Conservation (phyloP, 2,888 invertebrate species). For the Agapostemon virescens region DNA sequence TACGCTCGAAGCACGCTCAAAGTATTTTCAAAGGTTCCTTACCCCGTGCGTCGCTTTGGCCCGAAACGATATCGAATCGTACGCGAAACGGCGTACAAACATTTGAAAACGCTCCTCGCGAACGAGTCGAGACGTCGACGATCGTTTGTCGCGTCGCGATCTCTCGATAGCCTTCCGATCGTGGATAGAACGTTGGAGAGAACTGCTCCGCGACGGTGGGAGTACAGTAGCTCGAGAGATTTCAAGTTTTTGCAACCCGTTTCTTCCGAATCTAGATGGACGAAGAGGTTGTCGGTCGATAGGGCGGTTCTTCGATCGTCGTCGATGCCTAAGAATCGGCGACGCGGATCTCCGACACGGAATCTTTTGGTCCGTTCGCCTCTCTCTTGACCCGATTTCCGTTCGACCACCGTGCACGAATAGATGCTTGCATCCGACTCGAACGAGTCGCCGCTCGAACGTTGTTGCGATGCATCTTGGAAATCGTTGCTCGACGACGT, state of each 20-base stretch:
- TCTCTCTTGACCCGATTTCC: conserved; percentile 73
- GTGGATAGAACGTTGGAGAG: too few species aligned
- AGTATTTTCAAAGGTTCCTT: background rate
- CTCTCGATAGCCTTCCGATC: too few species aligned
- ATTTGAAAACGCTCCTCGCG: too few species aligned
- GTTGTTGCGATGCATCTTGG: background rate
- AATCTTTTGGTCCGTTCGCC: conserved; percentile 74
- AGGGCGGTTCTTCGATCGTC: conserved; percentile 55
- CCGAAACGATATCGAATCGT: too few species aligned
- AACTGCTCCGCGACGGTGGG: too few species aligned
- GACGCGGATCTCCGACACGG: conserved; percentile 64
- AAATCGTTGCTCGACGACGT: background rate
- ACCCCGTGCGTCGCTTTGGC: too few species aligned
- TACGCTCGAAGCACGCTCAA: too few species aligned
- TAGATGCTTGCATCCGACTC: conserved; percentile 51
- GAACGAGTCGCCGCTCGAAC: background rate
- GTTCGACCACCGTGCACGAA: conserved; percentile 43
- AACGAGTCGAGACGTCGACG: too few species aligned
- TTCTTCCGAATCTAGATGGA: background rate
- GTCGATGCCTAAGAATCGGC: conserved; percentile 42
- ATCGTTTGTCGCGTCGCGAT: too few species aligned
- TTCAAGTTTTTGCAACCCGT: too few species aligned
- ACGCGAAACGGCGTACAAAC: too few species aligned
- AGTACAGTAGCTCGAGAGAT: too few species aligned
- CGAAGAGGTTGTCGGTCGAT: conserved; percentile 13